Conservation (phyloP, 2,888 invertebrate species). For the Lutraria lutraria region DNA sequence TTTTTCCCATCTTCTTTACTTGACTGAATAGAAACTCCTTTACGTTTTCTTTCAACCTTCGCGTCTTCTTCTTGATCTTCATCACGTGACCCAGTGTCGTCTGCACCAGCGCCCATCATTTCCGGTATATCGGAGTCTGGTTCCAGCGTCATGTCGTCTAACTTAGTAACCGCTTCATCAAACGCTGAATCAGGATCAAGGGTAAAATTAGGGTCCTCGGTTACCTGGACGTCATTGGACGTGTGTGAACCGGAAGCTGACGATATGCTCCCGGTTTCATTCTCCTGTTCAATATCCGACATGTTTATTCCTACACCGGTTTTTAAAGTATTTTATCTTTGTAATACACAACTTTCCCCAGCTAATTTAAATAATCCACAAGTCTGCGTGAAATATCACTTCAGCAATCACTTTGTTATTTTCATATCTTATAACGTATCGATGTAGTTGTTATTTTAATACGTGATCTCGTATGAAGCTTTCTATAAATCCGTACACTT, state of each 20-base stretch:
- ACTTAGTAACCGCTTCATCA: constrained; percentile 67
- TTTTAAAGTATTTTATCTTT: neutral
- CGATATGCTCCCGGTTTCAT: constrained; percentile 58
- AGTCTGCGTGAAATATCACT: neutral
- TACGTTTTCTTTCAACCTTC: constrained; percentile 36
- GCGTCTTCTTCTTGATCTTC: constrained; percentile 61
- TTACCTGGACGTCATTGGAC: constrained; percentile 58
- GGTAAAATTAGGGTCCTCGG: constrained; percentile 58
- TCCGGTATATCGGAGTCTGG: constrained; percentile 71
- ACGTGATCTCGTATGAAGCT: neutral
- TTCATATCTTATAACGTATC: neutral
- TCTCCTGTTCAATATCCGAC: constrained; percentile 38
- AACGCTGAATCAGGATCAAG: constrained; percentile 64
- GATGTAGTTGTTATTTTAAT: constrained; percentile 6
- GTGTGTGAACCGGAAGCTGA: constrained; percentile 63
- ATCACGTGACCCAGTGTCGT: constrained; percentile 64
- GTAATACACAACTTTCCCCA: neutral
- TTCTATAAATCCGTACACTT: neutral
- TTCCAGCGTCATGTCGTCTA: constrained; percentile 72
- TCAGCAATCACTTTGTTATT: neutral
- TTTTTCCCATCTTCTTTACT: constrained; percentile 57
- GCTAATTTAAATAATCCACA: neutral
- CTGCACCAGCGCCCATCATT: constrained; percentile 49
- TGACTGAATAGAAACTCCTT: constrained; percentile 50
- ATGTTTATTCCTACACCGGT: neutral